Evolutionary conservation across 2,113 vertebrate species (phyloP).

Genomic region (Pygoscelis antarcticus): DNA sequence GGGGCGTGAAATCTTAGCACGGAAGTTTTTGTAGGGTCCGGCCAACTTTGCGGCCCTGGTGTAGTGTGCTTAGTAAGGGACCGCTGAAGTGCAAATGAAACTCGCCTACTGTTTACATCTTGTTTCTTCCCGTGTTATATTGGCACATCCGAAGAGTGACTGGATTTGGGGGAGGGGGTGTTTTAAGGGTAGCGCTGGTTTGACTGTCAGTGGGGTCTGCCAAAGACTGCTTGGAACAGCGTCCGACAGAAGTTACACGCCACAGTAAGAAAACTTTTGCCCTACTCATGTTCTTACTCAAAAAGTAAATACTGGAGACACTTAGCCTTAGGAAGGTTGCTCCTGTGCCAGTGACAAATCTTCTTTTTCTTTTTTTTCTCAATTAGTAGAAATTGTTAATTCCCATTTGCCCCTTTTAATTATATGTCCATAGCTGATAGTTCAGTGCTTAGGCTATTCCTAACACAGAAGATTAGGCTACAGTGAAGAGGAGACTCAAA

Average conservation of each 20-base stretch:
- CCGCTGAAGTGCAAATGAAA: not conserved
- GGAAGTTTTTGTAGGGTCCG: not conserved
- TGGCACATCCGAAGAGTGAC: not conserved
- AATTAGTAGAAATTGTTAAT: not conserved
- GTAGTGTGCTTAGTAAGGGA: not conserved
- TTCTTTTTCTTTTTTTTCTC: not conserved
- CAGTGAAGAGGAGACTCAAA: not conserved
- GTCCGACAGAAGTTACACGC: not conserved
- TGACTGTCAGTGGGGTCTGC: not conserved
- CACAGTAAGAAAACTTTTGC: not conserved
- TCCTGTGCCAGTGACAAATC: not conserved
- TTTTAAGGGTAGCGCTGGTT: not conserved
- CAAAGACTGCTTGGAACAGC: not conserved
- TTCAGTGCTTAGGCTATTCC: not conserved
- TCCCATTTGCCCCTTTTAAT: not conserved
- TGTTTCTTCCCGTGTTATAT: not conserved
- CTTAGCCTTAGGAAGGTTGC: not conserved
- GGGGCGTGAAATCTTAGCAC: not conserved
- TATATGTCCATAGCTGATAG: not conserved
- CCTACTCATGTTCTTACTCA: not conserved
- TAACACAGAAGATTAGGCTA: too few relatives aligned
- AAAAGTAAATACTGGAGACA: not conserved
- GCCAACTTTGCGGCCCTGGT: not conserved
- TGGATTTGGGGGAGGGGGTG: not conserved
- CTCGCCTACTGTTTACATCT: rapidly evolving